Evolutionary conservation across 1,140 invertebrate genomes (phyloP).

Genomic region (Brachionus koreanus): DNA sequence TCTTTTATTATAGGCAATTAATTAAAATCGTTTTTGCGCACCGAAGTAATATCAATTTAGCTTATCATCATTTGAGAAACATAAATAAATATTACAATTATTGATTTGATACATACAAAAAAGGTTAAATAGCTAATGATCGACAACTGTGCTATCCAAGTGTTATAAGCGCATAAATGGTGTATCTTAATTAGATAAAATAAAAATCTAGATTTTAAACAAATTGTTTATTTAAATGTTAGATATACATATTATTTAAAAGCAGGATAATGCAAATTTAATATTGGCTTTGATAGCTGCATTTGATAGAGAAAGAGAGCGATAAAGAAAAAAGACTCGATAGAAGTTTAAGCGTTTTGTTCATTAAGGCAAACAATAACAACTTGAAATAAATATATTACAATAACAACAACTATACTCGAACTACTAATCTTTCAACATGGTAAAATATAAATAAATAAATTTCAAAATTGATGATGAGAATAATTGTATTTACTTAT

Average conservation of each 20-base stretch:
- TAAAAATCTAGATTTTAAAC: neutral
- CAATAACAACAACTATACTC: slow-evolving; percentile 7
- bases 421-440: slow-evolving; percentile 39
- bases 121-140: slow-evolving; percentile 1
- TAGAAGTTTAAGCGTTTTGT: slow-evolving; percentile 8
- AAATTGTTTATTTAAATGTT: neutral
- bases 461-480: slow-evolving; percentile 28
- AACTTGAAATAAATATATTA: slow-evolving; percentile 4
- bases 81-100: neutral
- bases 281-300: neutral
- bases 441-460: neutral
- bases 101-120: neutral
- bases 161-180: neutral
- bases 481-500: slow-evolving; percentile 36
- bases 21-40: neutral
- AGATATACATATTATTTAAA: neutral
- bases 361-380: slow-evolving; percentile 11
- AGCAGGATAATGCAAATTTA: slow-evolving; percentile 14
- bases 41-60: neutral
- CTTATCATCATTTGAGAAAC: neutral
- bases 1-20: neutral
- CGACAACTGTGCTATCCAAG: neutral
- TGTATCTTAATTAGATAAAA: neutral
- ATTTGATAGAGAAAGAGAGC: neutral
- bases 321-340: neutral